Conservation (phyloP, 2,113 vertebrate species). For the Gopherus evgoodei region DNA sequence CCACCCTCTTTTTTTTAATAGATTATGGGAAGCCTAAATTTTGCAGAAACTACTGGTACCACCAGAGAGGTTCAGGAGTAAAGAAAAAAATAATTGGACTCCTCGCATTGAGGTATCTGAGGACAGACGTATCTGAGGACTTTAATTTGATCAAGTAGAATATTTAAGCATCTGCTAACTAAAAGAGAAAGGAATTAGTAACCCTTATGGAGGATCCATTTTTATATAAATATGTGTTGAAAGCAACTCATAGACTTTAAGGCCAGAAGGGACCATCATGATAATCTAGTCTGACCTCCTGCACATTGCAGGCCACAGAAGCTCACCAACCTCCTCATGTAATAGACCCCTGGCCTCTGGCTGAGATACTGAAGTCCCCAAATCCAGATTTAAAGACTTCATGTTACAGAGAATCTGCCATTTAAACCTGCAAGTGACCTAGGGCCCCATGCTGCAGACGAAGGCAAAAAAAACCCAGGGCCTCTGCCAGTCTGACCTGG, state of each 20-base stretch:
- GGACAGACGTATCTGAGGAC: not conserved
- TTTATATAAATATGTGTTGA: not conserved
- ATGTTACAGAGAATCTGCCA: too few relatives aligned
- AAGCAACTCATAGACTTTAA: not conserved
- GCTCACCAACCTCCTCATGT: too few relatives aligned
- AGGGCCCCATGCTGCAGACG: too few relatives aligned
- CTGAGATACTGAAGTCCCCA: too few relatives aligned
- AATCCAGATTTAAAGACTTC: too few relatives aligned
- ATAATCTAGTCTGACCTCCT: too few relatives aligned
- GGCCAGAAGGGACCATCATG: too few relatives aligned
- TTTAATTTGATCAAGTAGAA: constrained; percentile 1
- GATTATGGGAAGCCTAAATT: not conserved
- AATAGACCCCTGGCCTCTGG: too few relatives aligned
- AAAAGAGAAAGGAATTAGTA: constrained; percentile 9
- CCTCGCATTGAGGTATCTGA: not conserved
- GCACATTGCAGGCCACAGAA: too few relatives aligned
- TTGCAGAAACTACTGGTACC: not conserved
- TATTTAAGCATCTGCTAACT: constrained; percentile 3
- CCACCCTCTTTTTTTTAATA: not conserved
- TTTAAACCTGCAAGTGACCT: too few relatives aligned
- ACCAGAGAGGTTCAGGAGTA: not conserved
- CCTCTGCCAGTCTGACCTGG: too few relatives aligned
- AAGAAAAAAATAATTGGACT: not conserved
- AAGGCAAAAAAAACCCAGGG: too few relatives aligned
- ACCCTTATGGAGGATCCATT: constrained; percentile 8